Evolutionary conservation across 2,113 vertebrate genomes (phyloP), one percentile per base, ranked within the genome.

Genomic region (Cepphus grylle): DNA sequence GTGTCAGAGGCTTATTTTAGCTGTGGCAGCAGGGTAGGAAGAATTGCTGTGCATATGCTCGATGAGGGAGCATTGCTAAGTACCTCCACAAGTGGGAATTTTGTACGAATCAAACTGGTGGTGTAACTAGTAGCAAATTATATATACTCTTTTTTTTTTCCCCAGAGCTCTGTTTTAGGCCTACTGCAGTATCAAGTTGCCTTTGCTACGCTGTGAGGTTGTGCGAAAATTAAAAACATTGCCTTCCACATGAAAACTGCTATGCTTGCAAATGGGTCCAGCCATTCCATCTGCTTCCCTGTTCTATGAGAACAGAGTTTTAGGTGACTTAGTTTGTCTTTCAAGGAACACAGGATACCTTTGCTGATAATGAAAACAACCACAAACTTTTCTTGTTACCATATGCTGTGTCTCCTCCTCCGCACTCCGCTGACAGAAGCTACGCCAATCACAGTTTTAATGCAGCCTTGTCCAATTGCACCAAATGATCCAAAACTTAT

Each of bases 361-460:
- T 79, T 76, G 21, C 8, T 72, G 19, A 72, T 82, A 72, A 59
- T 23, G 43, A 29, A 59, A 62, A 90, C 43, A 26, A 0, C 0
- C 8, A 49, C 12, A 32, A 63, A 40, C 36, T 12, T 94, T 81
- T 30, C 45, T 45, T 32, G 15, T 71, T 87, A 11, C 12, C 3
- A 4, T 47, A 21, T 20, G 5, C 34, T 47, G 11, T 32, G 42
- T 43, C 6, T 72, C 40, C 47, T 91, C 15, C 32, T 69, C 43
- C 72, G 22, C 6, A 14, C 0, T 4, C 43, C 80, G 38, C n/a
- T 63, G 15, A 38, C 17, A 62, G 47, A 58, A 84, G 19, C 14
- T 63, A 19, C 0, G 2, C 5, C 43, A 76, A 1, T 23, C 0
- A 0, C 27, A n/a, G 12, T 59, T 81, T 76, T 73, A 29, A 59